Percentiles rank a stretch among this genome's conserved stretches.
Conservation (phyloP, 30 jellyfish, hydroid and myxozoan species). For the Rhopilema esculentum region DNA sequence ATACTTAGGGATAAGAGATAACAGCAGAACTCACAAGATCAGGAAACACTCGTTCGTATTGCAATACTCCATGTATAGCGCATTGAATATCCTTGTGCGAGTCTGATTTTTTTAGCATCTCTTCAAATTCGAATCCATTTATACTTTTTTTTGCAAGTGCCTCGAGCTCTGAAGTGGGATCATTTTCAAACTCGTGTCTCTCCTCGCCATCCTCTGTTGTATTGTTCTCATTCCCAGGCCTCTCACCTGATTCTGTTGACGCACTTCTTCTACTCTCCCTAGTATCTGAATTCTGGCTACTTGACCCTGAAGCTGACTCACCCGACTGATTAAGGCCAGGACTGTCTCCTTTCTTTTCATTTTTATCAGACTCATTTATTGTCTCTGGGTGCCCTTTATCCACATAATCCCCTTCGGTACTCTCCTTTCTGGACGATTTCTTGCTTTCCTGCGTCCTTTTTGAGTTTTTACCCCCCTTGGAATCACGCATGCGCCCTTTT, state of each 20-base stretch:
- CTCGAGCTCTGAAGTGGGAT: conserved; percentile 8
- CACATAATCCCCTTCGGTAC: neutral
- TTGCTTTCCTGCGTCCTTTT: neutral
- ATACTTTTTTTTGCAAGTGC: conserved; percentile 35
- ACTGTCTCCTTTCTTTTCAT: neutral
- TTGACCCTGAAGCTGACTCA: neutral
- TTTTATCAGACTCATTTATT: neutral
- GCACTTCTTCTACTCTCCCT: neutral
- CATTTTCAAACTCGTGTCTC: neutral
- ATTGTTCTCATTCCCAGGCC: neutral
- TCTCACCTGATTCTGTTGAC: neutral
- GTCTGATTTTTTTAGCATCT: conserved; percentile 67
- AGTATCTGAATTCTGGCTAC: neutral
- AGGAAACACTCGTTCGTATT: conserved; percentile 66
- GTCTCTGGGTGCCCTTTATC: neutral
- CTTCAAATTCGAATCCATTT: conserved; percentile 84
- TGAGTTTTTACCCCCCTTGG: neutral
- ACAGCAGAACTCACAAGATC: conserved; percentile 74
- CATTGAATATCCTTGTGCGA: conserved; percentile 62
- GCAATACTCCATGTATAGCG: conserved; percentile 66
- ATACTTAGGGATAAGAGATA: neutral
- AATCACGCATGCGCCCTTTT: neutral
- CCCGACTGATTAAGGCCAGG: neutral
- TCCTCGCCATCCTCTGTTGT: neutral
- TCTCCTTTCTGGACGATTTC: neutral